These are phyloP conservation scores for Microvelia longipes DNA, from an alignment of 1,140 invertebrate genomes.

Conservation along the genomic window DNA sequence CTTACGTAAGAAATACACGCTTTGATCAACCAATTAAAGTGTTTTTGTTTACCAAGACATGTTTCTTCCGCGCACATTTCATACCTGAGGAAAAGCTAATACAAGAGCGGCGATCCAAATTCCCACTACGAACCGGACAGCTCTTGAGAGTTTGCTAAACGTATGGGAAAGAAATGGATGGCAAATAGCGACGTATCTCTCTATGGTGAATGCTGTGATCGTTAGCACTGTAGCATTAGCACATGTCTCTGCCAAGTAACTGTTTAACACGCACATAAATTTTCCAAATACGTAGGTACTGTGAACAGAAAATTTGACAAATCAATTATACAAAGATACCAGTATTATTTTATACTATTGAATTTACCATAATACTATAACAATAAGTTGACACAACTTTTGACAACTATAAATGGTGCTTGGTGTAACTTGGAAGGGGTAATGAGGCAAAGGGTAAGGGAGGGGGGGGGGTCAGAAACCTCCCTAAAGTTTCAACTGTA, in stretches of 20 bases:
- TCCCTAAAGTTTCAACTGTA: too few relatives aligned
- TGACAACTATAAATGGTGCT: too few relatives aligned
- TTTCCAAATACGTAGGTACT: slow-evolving; percentile 76
- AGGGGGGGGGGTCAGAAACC: too few relatives aligned
- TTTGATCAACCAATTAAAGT: background rate
- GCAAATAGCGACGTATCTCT: slow-evolving; percentile 88
- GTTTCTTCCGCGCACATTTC: background rate
- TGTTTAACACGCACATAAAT: slow-evolving; percentile 66
- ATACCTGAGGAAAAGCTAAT: slow-evolving; percentile 54
- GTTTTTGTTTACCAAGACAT: too few relatives aligned
- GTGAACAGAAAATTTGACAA: background rate
- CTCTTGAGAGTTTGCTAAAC: slow-evolving; percentile 59
- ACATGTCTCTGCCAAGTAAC: slow-evolving; percentile 72
- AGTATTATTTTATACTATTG: background rate
- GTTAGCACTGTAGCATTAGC: slow-evolving; percentile 86
- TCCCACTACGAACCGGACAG: slow-evolving; percentile 48
- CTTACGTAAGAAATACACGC: background rate
- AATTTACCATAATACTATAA: too few relatives aligned
- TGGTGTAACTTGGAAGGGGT: too few relatives aligned
- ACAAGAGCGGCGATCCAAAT: slow-evolving; percentile 55
- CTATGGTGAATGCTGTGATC: slow-evolving; percentile 85
- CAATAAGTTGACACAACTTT: too few relatives aligned
- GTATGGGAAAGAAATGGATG: slow-evolving; percentile 77
- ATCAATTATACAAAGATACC: background rate
- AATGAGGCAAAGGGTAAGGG: too few relatives aligned